Evolutionary conservation across 2,888 invertebrate species (phyloP).

Genomic region (Julus scandinavius): DNA sequence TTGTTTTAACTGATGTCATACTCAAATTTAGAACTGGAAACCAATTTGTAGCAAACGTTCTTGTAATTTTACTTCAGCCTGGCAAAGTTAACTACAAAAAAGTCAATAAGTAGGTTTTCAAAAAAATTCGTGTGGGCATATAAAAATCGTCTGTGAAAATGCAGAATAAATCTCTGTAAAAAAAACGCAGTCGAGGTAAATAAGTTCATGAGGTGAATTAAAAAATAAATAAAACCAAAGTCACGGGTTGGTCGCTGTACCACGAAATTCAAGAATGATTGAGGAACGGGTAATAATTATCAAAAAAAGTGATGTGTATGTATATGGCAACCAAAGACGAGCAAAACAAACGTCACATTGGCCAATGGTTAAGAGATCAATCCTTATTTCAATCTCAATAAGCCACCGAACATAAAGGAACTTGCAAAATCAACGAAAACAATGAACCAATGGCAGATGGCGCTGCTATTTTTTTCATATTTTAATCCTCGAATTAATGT

Average conservation of each 20-base stretch:
- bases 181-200: background rate
- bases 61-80: background rate
- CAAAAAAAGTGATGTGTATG: slow-evolving; percentile 8
- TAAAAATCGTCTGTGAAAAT: background rate
- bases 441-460: background rate
- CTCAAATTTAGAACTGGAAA: background rate
- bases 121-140: background rate
- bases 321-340: slow-evolving; percentile 36
- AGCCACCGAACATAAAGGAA: slow-evolving; percentile 17
- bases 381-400: slow-evolving; percentile 36
- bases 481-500: background rate
- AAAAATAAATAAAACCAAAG: slow-evolving; percentile 15
- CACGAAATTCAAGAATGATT: background rate
- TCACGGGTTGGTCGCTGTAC: background rate
- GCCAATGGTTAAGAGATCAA: slow-evolving; percentile 23
- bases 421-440: background rate
- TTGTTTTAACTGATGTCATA: too few relatives aligned
- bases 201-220: slow-evolving; percentile 40
- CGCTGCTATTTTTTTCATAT: background rate
- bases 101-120: background rate
- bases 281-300: background rate
- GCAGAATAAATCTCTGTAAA: slow-evolving; percentile 1
- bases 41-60: background rate
- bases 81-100: background rate
- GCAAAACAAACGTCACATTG: background rate